Conservation (phyloP, 2,888 invertebrate genomes). For the Keiferia lycopersicella region DNA sequence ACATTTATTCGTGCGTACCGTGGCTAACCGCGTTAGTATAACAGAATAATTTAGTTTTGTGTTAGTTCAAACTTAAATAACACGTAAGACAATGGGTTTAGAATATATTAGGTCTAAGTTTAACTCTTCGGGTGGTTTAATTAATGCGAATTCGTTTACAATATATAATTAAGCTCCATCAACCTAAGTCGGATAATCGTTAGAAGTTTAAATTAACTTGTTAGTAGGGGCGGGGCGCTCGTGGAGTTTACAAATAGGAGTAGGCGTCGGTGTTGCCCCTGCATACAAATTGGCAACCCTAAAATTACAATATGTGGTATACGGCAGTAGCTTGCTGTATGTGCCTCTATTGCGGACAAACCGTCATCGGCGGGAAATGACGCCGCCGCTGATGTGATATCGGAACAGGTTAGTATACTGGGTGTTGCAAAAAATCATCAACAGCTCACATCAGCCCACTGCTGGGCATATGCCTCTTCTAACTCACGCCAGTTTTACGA, state of each 20-base stretch:
- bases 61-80: background rate
- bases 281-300: constrained; percentile 63
- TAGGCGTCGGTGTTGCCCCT: constrained; percentile 48
- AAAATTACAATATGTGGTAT: constrained; percentile 53
- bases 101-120: constrained; percentile 23
- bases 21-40: background rate
- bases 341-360: background rate
- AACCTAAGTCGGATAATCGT: constrained; percentile 62
- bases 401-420: no score
- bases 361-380: constrained; percentile 26
- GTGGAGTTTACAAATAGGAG: constrained; percentile 59
- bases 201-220: constrained; percentile 75
- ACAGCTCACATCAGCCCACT: no score
- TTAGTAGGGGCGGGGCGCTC: constrained; percentile 51
- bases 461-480: no score
- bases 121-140: constrained; percentile 29
- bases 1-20: background rate
- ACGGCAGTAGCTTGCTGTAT: constrained; percentile 31
- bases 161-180: constrained; percentile 59
- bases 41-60: background rate
- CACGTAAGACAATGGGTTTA: constrained; percentile 17
- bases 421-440: no score
- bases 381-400: no score
- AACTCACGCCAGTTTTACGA: no score
- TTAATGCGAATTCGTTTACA: constrained; percentile 56